phyloP scores from a whole-genome alignment of 2,797 vertebrate species.

The Karalla daura region DNA sequence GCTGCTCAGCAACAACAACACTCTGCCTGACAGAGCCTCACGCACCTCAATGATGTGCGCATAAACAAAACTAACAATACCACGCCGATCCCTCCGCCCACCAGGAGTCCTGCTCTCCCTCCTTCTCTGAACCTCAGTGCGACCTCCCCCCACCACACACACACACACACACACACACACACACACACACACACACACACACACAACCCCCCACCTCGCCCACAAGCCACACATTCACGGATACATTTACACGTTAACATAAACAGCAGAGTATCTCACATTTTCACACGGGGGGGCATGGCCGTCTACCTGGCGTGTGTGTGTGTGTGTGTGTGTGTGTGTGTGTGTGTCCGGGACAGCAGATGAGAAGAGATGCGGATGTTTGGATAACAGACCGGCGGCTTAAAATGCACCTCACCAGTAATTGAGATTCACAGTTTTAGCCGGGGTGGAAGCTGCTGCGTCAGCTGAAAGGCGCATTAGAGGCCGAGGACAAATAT shows the following conservation, averaged over 20 bases:
- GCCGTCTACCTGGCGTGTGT: slow-evolving; percentile 24
- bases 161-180: no score
- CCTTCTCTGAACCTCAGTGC: slow-evolving; percentile 42
- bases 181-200: no score
- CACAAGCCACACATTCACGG: slow-evolving; percentile 18
- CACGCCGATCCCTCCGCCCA: slow-evolving; percentile 66
- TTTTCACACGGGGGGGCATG: slow-evolving; percentile 1
- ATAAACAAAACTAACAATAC: slow-evolving; percentile 70
- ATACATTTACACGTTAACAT: slow-evolving; percentile 6
- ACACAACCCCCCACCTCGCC: no score
- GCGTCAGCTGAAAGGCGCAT: slow-evolving; percentile 16
- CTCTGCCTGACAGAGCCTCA: slow-evolving; percentile 35
- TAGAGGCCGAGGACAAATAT: slow-evolving; percentile 14
- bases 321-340: slow-evolving; percentile 2
- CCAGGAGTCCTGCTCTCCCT: slow-evolving; percentile 53
- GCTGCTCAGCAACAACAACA: slow-evolving; percentile 26
- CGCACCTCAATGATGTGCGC: slow-evolving; percentile 55
- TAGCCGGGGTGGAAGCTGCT: not conserved
- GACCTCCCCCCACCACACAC: slow-evolving; percentile 48
- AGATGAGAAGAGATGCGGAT: not conserved
- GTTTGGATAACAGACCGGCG: slow-evolving; percentile 25
- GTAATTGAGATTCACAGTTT: slow-evolving; percentile 5
- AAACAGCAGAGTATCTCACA: slow-evolving; percentile 28
- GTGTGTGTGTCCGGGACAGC: slow-evolving; percentile 6
- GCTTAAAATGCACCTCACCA: slow-evolving; percentile 24